Conservation (phyloP, 2,888 invertebrate species). For the Plebejus argus region DNA sequence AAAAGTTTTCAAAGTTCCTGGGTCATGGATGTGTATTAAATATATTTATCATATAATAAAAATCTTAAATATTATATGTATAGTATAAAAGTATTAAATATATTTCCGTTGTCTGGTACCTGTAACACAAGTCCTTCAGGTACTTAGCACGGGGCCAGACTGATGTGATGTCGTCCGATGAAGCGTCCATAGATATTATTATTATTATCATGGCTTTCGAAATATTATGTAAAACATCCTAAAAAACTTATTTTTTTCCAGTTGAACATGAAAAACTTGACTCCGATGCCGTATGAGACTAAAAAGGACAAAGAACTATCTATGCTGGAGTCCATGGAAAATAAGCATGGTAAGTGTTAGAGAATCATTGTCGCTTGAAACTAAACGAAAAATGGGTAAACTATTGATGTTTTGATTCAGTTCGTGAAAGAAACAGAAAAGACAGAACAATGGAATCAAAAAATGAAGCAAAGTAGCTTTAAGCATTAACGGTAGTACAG, state of each 20-base stretch:
- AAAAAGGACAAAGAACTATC: conserved; percentile 87
- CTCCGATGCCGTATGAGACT: conserved; percentile 80
- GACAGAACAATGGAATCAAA: not conserved
- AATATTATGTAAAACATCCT: not conserved
- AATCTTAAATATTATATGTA: too few species aligned
- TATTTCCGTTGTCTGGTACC: too few species aligned
- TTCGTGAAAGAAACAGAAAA: not conserved
- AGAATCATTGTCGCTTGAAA: conserved; percentile 39
- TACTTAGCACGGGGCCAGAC: too few species aligned
- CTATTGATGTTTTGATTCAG: conserved; percentile 79
- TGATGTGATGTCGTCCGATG: too few species aligned
- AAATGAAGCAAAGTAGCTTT: not conserved
- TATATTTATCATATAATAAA: too few species aligned
- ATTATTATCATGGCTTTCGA: not conserved
- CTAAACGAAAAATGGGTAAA: conserved; percentile 68
- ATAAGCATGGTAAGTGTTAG: conserved; percentile 87
- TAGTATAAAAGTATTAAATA: too few species aligned
- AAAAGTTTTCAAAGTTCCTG: too few species aligned
- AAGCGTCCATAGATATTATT: too few species aligned
- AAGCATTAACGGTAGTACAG: too few species aligned
- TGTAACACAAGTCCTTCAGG: too few species aligned
- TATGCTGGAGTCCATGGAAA: conserved; percentile 89
- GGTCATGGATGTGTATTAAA: too few species aligned
- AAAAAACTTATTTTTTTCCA: conserved; percentile 46
- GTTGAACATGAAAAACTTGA: conserved; percentile 82